These are phyloP conservation scores for Huso huso DNA, from an alignment of 2,797 vertebrate genomes.

Conservation along the genomic window DNA sequence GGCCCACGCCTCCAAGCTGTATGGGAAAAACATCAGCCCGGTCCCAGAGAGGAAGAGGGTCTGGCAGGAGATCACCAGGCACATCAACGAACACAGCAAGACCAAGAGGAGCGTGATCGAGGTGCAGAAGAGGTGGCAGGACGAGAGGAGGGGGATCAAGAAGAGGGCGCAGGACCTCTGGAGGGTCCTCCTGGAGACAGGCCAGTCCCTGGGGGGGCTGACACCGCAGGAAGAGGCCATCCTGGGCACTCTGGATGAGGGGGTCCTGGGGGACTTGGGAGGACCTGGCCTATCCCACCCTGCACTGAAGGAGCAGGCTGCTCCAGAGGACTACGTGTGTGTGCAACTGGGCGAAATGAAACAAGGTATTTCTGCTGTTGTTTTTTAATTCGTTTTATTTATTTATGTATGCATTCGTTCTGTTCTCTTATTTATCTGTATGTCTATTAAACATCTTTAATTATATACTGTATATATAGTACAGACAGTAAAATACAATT, in stretches of 20 bases:
- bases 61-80: neutral
- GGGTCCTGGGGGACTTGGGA: too few relatives aligned
- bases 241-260: neutral
- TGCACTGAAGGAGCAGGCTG: too few relatives aligned
- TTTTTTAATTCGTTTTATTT: too few relatives aligned
- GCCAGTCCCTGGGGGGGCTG: neutral
- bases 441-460: too few relatives aligned
- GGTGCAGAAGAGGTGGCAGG: constrained; percentile 10
- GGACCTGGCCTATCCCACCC: too few relatives aligned
- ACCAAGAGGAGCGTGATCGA: constrained; percentile 3
- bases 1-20: neutral
- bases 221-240: constrained; percentile 5
- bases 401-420: too few relatives aligned
- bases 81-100: neutral
- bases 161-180: constrained; percentile 5
- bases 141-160: neutral
- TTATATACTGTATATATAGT: too few relatives aligned
- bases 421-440: too few relatives aligned
- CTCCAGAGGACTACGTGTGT: too few relatives aligned
- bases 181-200: constrained; percentile 4
- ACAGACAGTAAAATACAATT: too few relatives aligned
- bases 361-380: too few relatives aligned
- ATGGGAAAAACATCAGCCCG: neutral
- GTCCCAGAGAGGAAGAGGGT: neutral
- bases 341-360: too few relatives aligned